Conservation (phyloP, 2,888 invertebrate species). For the Tipula unca region DNA sequence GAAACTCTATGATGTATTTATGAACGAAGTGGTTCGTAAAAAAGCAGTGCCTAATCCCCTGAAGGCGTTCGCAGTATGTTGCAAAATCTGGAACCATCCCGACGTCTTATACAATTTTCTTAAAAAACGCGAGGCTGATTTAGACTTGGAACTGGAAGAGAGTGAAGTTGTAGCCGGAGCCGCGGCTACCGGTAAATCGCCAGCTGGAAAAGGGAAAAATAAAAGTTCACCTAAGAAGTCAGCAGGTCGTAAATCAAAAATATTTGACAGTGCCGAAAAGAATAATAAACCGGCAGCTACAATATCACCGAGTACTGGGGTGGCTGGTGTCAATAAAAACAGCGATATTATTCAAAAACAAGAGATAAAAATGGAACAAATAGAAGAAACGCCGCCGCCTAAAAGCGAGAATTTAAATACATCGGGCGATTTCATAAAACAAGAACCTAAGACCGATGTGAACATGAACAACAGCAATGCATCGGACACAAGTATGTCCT, state of each 20-base stretch:
- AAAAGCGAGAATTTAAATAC: not conserved
- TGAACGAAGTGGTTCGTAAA: constrained; percentile 82
- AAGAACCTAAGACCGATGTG: not conserved
- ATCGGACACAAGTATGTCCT: not conserved
- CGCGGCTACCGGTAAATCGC: not conserved
- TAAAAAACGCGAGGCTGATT: constrained; percentile 67
- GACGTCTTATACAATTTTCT: constrained; percentile 84
- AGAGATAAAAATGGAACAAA: constrained; percentile 30
- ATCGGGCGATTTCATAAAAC: not conserved
- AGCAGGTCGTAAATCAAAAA: constrained; percentile 21
- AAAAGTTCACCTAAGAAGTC: constrained; percentile 29
- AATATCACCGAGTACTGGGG: constrained; percentile 42
- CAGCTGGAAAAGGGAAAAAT: constrained; percentile 21
- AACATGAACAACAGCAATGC: not conserved
- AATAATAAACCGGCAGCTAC: constrained; percentile 44
- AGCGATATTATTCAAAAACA: not conserved
- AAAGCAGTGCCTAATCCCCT: constrained; percentile 88
- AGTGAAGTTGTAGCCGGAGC: constrained; percentile 44
- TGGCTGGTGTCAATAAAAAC: not conserved
- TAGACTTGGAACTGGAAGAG: constrained; percentile 76
- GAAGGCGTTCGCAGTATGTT: constrained; percentile 96
- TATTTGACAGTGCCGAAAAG: constrained; percentile 8
- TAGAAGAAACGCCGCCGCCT: constrained; percentile 24
- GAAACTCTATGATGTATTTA: constrained; percentile 83
- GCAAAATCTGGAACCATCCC: constrained; percentile 96